A percentile compares a stretch with the other conserved stretches of the same genome.
phyloP scores from a whole-genome alignment of 2,113 vertebrate species.

The Prolemur simus region DNA sequence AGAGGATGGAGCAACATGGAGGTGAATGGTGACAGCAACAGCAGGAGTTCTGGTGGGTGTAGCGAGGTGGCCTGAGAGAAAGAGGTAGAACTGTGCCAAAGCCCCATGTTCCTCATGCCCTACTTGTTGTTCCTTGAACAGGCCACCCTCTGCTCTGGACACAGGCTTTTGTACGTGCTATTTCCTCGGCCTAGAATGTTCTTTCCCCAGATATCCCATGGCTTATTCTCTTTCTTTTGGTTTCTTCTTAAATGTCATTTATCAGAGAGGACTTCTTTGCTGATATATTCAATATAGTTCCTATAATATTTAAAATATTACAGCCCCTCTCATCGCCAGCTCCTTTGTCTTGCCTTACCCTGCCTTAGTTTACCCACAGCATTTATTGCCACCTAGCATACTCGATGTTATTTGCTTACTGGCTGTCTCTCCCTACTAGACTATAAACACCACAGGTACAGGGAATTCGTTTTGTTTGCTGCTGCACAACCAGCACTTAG shows the following conservation, averaged over 20 bases:
- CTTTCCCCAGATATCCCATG: neutral
- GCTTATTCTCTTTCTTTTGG: neutral
- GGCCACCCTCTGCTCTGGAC: neutral
- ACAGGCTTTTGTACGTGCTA: neutral
- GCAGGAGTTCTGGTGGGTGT: neutral
- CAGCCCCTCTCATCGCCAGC: neutral
- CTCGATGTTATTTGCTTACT: neutral
- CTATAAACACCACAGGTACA: too few species aligned
- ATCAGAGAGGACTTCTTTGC: neutral
- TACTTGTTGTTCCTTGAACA: neutral
- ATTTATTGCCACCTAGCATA: neutral
- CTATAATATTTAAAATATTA: neutral
- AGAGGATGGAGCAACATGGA: accelerated
- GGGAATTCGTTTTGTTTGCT: neutral
- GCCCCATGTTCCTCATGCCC: neutral
- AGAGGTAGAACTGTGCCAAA: neutral
- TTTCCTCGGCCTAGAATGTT: neutral
- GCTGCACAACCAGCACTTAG: neutral
- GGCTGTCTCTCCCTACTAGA: neutral
- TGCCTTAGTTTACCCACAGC: neutral
- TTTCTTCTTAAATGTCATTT: neutral
- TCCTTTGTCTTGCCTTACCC: neutral
- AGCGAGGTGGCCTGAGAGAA: neutral
- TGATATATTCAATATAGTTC: too few species aligned
- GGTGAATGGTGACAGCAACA: neutral